Evolutionary conservation across 2,888 invertebrate genomes (phyloP), one percentile per base, ranked within the genome.

Genomic region (Anticlea derivata): DNA sequence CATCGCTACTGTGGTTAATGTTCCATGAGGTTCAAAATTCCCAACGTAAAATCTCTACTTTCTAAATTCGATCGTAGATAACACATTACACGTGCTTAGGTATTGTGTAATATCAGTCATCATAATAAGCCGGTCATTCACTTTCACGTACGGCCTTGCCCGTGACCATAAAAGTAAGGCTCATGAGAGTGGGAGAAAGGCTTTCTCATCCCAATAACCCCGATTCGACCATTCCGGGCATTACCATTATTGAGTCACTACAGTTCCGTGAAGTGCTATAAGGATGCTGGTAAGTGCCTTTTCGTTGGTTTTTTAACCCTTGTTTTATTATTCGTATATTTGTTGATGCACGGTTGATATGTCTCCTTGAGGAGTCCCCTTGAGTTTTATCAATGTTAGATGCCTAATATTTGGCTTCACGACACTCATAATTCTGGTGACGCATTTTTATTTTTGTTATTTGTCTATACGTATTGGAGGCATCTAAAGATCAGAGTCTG

Each of bases 121-220:
- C n/a, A 46, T 50, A 34, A 31, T 58, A n/a, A n/a, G n/a, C n/a
- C n/a, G 56, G 58, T 61, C 60, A 45, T 60, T 62, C 54, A 56
- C 66, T 65, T 64, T 62, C 59, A 31, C 55, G 37, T 38, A 37
- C 50, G 55, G 33, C 71, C 71, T 68, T 70, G 71, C 61, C 63
- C 56, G 27, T 56, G 44, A 52, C 50, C 41, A 47, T 60, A 58
- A 44, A 55, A 13, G 23, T 30, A 7, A 33, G 40, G 29, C 26
- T 27, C 30, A 26, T 11, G 27, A 45, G 41, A 62, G 63, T 68
- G 60, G 73, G 76, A 74, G 78, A 78, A 74, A 78, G 74, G 62
- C 68, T 73, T 71, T 74, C 75, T 65, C 63, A 26, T 50, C 38
- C 26, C 38, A 27, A 22, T 34, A 30, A 49, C 37, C 41, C 23